Conservation (phyloP, 2,113 vertebrate genomes). For the Pollimyrus isidori region DNA sequence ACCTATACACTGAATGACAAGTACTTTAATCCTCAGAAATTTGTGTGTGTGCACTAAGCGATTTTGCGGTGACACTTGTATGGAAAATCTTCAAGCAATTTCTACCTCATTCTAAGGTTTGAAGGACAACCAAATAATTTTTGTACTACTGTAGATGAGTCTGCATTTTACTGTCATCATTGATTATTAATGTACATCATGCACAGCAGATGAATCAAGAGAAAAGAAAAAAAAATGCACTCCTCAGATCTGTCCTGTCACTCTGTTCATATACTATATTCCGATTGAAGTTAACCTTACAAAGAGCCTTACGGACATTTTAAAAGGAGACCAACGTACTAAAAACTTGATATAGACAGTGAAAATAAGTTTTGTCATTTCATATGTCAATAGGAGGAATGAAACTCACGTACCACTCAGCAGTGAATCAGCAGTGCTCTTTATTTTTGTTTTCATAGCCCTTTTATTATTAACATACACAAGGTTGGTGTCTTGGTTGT, state of each 20-base stretch:
- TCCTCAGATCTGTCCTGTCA: neutral
- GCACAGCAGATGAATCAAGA: neutral
- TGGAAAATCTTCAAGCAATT: neutral
- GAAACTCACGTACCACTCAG: no score
- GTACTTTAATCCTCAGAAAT: neutral
- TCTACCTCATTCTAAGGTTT: neutral
- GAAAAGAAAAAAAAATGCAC: neutral
- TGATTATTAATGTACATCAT: neutral
- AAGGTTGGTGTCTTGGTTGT: no score
- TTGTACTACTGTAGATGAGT: neutral
- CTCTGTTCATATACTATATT: neutral
- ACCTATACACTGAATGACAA: neutral
- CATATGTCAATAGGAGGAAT: no score
- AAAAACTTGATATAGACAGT: no score
- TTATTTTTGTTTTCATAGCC: no score
- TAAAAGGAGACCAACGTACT: no score
- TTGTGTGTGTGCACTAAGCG: neutral
- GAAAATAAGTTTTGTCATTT: no score
- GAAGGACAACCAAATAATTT: neutral
- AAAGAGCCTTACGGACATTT: no score
- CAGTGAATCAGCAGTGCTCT: no score
- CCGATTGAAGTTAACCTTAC: neutral
- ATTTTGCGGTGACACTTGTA: neutral
- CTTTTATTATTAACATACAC: no score
- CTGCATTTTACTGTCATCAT: neutral